Conservation (phyloP, 2,888 invertebrate genomes). For the Hylaea fasciaria region DNA sequence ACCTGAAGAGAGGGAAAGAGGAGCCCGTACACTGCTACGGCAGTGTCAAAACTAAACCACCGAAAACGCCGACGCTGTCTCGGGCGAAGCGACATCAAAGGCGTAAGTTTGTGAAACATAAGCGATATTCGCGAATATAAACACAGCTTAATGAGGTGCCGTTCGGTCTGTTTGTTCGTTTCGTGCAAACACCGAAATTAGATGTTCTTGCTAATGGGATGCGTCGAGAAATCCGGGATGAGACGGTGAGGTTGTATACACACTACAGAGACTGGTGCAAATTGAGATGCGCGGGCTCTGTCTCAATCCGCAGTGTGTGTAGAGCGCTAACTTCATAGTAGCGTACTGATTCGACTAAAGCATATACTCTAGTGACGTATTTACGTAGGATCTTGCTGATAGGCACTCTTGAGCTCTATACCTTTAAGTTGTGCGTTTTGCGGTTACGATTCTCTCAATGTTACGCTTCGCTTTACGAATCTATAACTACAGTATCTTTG, state of each 20-base stretch:
- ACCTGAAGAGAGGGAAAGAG: slow-evolving; percentile 78
- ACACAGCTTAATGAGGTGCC: slow-evolving; percentile 72
- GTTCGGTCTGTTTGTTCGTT: slow-evolving; percentile 55
- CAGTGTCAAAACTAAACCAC: slow-evolving; percentile 82
- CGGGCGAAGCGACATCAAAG: slow-evolving; percentile 81
- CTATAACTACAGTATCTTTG: background rate
- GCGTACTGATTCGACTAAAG: slow-evolving; percentile 10
- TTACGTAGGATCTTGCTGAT: background rate
- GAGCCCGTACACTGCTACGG: slow-evolving; percentile 81
- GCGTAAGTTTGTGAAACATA: slow-evolving; percentile 66
- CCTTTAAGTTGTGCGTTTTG: background rate
- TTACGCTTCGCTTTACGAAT: background rate
- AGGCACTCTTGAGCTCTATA: background rate
- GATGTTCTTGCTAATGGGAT: slow-evolving; percentile 64
- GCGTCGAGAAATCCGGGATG: slow-evolving; percentile 48
- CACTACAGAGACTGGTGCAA: slow-evolving; percentile 21
- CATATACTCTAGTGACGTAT: background rate
- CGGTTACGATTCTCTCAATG: background rate
- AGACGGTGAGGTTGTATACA: slow-evolving; percentile 13
- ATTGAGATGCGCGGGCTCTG: slow-evolving; percentile 27
- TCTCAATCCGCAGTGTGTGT: slow-evolving; percentile 16
- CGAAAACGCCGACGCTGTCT: slow-evolving; percentile 83
- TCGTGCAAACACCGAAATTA: slow-evolving; percentile 62
- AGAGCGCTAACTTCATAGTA: slow-evolving; percentile 11
- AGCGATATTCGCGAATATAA: slow-evolving; percentile 61